These are phyloP conservation scores for Holothuria leucospilota DNA, from an alignment of 53 echinoderm and acorn worm species.

Conservation along the genomic window DNA sequence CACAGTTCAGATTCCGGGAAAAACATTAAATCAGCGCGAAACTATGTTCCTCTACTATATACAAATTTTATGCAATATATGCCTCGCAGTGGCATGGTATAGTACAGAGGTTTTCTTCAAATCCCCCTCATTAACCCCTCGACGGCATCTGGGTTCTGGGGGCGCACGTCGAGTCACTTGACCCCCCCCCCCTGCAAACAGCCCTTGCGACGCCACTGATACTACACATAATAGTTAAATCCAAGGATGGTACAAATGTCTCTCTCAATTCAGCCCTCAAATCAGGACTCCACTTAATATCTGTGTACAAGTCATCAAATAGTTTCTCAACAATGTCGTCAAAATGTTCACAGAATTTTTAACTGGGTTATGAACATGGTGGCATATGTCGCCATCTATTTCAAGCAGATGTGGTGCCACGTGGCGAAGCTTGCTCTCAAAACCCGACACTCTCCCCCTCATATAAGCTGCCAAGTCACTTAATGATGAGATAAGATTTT, in stretches of 20 bases:
- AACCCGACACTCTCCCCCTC: constrained; percentile 52
- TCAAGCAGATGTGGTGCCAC: constrained; percentile 58
- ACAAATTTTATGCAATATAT: too few relatives aligned
- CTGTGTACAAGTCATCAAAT: constrained; percentile 54
- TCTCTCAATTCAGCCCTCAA: constrained; percentile 31
- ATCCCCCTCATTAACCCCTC: too few relatives aligned
- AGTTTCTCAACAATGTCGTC: constrained; percentile 48
- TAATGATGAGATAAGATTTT: constrained; percentile 51
- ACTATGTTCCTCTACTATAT: too few relatives aligned
- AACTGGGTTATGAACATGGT: constrained; percentile 61
- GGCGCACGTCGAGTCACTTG: too few relatives aligned
- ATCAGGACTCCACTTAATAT: constrained; percentile 60
- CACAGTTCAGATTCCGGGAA: too few relatives aligned
- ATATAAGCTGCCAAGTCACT: constrained; percentile 67
- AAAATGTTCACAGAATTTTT: constrained; percentile 60
- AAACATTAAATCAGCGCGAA: too few relatives aligned
- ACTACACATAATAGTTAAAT: constrained; percentile 20
- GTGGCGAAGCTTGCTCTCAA: constrained; percentile 53
- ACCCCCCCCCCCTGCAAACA: too few relatives aligned
- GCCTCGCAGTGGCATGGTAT: too few relatives aligned
- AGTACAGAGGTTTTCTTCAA: too few relatives aligned
- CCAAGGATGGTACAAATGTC: constrained; percentile 21
- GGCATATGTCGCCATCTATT: constrained; percentile 64
- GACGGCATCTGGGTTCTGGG: too few relatives aligned
- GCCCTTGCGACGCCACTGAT: too few relatives aligned